Conservation (phyloP, 2,113 vertebrate species). For the Petrocephalus zakoni region DNA sequence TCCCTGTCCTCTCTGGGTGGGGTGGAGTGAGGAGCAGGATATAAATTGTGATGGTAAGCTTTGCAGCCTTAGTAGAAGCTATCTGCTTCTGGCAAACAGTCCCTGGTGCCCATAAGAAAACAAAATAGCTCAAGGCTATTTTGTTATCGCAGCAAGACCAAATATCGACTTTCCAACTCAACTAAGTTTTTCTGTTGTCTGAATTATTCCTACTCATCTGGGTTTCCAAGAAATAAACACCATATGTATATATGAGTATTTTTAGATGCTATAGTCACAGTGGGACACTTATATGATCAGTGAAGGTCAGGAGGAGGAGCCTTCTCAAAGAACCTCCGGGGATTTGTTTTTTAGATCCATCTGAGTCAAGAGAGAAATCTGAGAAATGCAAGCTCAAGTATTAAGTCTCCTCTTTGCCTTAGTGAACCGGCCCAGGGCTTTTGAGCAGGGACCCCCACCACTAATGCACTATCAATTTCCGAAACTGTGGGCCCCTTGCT, state of each 20-base stretch:
- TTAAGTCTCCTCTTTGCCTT: not conserved
- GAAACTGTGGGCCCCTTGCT: not conserved
- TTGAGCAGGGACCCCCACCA: not conserved
- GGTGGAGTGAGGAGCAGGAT: not conserved
- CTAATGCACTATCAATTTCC: not conserved
- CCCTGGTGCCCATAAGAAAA: not conserved
- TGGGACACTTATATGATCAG: not conserved
- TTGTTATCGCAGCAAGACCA: not conserved
- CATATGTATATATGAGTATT: not conserved
- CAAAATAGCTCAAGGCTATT: slow-evolving; percentile 6
- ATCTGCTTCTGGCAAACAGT: not conserved
- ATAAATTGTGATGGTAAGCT: not conserved
- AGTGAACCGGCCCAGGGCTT: not conserved
- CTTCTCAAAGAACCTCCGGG: not conserved
- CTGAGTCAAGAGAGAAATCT: not conserved
- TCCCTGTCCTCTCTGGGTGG: not conserved
- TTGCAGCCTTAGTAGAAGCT: not conserved
- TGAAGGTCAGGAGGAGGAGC: not conserved
- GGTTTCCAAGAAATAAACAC: not conserved
- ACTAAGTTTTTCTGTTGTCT: not conserved
- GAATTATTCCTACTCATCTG: not conserved
- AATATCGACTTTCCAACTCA: not conserved
- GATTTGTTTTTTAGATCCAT: not conserved
- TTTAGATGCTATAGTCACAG: not conserved
- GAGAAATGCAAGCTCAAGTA: not conserved